Evolutionary conservation across 2,113 vertebrate species (phyloP), one percentile per base, ranked within the genome.

Genomic region (Procavia capensis): DNA sequence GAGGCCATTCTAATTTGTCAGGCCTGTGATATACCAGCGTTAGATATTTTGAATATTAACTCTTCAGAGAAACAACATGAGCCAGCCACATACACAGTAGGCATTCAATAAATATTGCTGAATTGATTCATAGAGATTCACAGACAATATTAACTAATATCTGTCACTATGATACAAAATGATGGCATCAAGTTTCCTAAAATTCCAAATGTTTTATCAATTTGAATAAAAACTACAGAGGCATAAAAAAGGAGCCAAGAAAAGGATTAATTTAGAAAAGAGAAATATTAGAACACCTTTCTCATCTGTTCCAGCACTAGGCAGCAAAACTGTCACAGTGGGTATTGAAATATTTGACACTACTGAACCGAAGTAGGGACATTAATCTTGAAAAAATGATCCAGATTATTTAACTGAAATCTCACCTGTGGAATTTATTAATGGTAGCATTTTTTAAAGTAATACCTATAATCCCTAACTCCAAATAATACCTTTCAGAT

Each of bases 401-500:
- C 19, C 29, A 74, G 39, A 93, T 29, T 0, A 66, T 39, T 36
- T 43, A 93, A 88, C 54, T 59, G 50, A 57, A 79, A 47, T 66
- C 47, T 66, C 29, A 91, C 19, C 27, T 63, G 57, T 7, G 7
- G 24, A 87, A 64, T 54, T 9, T 19, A 59, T 27, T n/a, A 76
- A 27, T 79, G 25, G 34, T 31, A 74, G 6, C 20, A 88, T 5
- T 81, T 63, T 89, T 80, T 54, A 89, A 89, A 54, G 50, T 29
- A 95, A n/a, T 50, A 25, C 3, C 76, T 45, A 59, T 47, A 75
- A 39, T 34, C 11, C n/a, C 29, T 85, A 82, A 45, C 13, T 95
- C 84, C 39, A 92, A 82, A 86, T 64, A 34, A 34, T 57, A 93
- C 36, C 64, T 76, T 85, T 81, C 50, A 54, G 6, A 81, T 79